Base-by-base conservation (phyloP, 2,797 vertebrate species). In the Erethizon dorsatum region DNA sequence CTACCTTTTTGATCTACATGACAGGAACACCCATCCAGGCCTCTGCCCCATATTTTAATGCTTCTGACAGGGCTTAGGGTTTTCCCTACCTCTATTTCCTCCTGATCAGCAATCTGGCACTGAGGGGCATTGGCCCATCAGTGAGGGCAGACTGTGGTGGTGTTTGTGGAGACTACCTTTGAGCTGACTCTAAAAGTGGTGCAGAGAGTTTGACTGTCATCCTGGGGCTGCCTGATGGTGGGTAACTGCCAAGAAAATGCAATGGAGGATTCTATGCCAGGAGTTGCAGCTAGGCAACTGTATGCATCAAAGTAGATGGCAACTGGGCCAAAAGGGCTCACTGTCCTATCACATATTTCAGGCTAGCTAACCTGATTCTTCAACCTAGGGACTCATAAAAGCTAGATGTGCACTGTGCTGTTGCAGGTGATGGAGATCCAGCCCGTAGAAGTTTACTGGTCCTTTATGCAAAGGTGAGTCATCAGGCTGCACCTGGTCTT, bases 81-180 rank as follows among this genome's bases (percentile, higher is more conserved):
- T 98, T 94, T 98, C 98, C 78, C 31, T 78, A 98, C 61, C 98
- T 98, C 57, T 98, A 97, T 93, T 98, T 98, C 90, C 97, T 99
- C 63, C 96, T 98, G n/a, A 96, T 90, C 80, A 94, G 91, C 59
- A 92, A 96, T 13, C 96, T 98, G 12, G 96, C 93, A 45, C 97
- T 92, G 28, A 61, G 80, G 97, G 67, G 94, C 98, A 77, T 96
- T 98, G 0, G 97, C 95, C 50, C 98, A 84, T 98, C 97, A 18
- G 94, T 98, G 26, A 98, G 98, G 97, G 41, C 97, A 98, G 2
- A 98, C 69, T 89, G 98, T 98, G 6, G 91, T 97, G 56, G 96
- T 98, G 61, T 97, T 98, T 71, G 95, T 98, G 85, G 96, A 98
- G 82, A 92, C 98, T 52, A 97, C 98, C 28, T 99, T 98, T 97